Evolutionary conservation across 2,888 invertebrate species (phyloP).

Genomic region (Phyllotreta cruciferae): DNA sequence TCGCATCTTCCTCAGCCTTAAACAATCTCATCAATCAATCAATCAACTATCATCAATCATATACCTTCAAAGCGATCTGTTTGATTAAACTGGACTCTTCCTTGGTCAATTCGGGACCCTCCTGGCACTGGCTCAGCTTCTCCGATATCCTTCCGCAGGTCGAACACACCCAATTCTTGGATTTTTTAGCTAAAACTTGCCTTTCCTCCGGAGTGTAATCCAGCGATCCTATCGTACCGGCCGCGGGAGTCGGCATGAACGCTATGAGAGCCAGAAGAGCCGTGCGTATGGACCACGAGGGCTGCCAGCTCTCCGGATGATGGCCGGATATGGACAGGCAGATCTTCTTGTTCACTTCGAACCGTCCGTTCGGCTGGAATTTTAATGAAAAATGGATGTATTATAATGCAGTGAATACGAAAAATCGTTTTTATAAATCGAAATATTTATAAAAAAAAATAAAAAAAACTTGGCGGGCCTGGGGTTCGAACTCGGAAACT

Average conservation of each 20-base stretch:
- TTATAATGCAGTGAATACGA: too few species aligned
- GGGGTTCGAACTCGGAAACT: too few species aligned
- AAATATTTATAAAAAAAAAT: too few species aligned
- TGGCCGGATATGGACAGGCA: constrained; percentile 94
- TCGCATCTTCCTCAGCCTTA: constrained; percentile 58
- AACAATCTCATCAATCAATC: background rate
- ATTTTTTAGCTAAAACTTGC: constrained; percentile 78
- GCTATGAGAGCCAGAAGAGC: constrained; percentile 91
- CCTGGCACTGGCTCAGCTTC: constrained; percentile 60
- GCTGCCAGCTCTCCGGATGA: constrained; percentile 98
- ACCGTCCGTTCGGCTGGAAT: constrained; percentile 86
- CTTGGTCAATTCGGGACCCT: constrained; percentile 56
- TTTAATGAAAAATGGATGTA: constrained; percentile 56
- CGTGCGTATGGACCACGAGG: constrained; percentile 95
- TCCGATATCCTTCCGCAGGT: constrained; percentile 68
- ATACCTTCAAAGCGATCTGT: constrained; percentile 65
- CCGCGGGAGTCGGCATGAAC: constrained; percentile 91
- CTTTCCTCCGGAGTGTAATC: constrained; percentile 89
- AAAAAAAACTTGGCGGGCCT: too few species aligned
- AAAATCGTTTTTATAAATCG: too few species aligned
- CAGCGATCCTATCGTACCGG: constrained; percentile 89
- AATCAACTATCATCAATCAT: background rate
- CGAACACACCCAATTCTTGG: constrained; percentile 69
- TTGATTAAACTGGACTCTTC: constrained; percentile 64
- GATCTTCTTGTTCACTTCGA: constrained; percentile 93